Percentiles rank a stretch among this genome's conserved stretches.
phyloP scores from a whole-genome alignment of 2,113 vertebrate species.

The Theristicus caerulescens region DNA sequence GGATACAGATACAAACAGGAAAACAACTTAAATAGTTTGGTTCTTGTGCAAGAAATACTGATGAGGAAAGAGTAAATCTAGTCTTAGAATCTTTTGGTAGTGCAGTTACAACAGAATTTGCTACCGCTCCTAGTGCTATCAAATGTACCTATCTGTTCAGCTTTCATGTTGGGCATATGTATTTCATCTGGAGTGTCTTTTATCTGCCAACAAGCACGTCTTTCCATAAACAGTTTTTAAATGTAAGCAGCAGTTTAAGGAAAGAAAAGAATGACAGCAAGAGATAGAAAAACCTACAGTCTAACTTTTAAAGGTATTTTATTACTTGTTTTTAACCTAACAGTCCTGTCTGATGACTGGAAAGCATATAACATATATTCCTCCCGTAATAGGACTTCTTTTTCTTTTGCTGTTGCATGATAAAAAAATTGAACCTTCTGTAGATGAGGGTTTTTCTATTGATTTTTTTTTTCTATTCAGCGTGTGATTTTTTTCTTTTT shows the following conservation, averaged over 20 bases:
- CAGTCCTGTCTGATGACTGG: not conserved
- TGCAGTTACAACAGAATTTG: slow-evolving; percentile 20
- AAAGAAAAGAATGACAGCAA: not conserved
- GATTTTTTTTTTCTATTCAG: not conserved
- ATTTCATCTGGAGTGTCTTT: not conserved
- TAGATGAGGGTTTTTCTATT: not conserved
- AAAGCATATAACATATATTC: not conserved
- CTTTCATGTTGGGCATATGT: not conserved
- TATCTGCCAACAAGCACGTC: not conserved
- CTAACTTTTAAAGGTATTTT: not conserved
- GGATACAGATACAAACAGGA: not conserved
- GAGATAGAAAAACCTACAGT: not conserved
- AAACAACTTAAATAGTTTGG: not conserved
- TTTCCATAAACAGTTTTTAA: not conserved
- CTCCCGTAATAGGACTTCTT: not conserved
- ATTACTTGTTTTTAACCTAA: not conserved
- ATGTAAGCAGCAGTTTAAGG: not conserved
- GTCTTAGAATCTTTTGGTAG: not conserved
- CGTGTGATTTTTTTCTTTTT: not conserved
- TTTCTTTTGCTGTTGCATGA: not conserved
- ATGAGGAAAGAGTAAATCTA: slow-evolving; percentile 28
- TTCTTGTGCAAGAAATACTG: slow-evolving; percentile 33
- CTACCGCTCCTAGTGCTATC: slow-evolving; percentile 1
- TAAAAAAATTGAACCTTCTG: not conserved
- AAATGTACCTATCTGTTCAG: not conserved